Evolutionary conservation across 2,888 invertebrate genomes (phyloP).

Genomic region (Adela reaumurella): DNA sequence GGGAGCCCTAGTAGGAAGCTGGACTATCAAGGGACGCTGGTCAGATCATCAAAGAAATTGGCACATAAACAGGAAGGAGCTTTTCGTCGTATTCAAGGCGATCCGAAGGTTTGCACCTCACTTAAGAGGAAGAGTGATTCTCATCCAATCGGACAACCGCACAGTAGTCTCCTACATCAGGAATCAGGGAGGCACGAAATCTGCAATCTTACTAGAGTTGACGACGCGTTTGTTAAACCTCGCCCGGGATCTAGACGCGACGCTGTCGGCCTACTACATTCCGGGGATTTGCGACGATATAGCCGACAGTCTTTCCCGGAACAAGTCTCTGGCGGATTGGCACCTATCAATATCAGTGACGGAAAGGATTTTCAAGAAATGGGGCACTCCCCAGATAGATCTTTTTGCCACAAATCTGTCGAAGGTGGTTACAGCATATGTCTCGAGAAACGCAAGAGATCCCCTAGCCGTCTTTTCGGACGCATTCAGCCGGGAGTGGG

Average conservation of each 20-base stretch:
- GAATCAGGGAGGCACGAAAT: constrained; percentile 13
- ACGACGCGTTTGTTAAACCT: constrained; percentile 1
- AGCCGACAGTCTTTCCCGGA: too few relatives aligned
- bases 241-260: neutral
- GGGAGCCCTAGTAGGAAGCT: constrained; percentile 3
- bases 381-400: constrained; percentile 11
- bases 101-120: neutral
- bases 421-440: constrained; percentile 8
- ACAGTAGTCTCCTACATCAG: constrained; percentile 13
- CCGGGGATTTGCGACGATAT: constrained; percentile 15
- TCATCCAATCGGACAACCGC: constrained; percentile 15
- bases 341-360: constrained; percentile 9
- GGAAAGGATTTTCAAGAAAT: constrained; percentile 8
- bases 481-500: constrained; percentile 16
- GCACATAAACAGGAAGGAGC: constrained; percentile 16
- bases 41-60: constrained; percentile 7
- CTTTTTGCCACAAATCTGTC: constrained; percentile 10
- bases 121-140: constrained; percentile 1
- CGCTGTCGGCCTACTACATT: constrained; percentile 9
- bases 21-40: constrained; percentile 8
- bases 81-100: constrained; percentile 10
- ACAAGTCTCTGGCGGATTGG: constrained; percentile 10
- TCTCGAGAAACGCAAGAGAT: neutral
- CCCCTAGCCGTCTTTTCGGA: constrained; percentile 6
- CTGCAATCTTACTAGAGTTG: neutral